A percentile compares a stretch with the other conserved stretches of the same genome.
phyloP scores from a whole-genome alignment of 2,888 invertebrate species.

The Hemicrepidius hirtus region DNA sequence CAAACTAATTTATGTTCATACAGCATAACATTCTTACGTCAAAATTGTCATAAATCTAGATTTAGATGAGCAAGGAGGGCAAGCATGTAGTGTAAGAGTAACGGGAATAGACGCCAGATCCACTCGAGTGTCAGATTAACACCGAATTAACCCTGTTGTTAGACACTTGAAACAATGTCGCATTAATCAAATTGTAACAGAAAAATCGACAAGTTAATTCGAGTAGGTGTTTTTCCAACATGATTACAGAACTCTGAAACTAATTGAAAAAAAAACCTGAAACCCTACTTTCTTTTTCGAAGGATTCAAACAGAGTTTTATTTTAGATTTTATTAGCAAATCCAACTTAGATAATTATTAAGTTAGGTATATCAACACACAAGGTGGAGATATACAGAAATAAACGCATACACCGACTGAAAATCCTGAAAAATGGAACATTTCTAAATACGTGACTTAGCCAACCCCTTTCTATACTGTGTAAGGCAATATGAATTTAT shows the following conservation, averaged over 20 bases:
- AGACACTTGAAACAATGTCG: slow-evolving; percentile 36
- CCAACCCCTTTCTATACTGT: no score
- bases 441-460: no score
- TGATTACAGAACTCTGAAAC: neutral
- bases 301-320: no score
- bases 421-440: no score
- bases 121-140: slow-evolving; percentile 39
- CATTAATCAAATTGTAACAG: slow-evolving; percentile 37
- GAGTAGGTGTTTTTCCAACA: slow-evolving; percentile 1
- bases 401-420: no score
- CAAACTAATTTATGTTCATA: slow-evolving; percentile 33
- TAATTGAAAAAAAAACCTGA: neutral
- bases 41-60: slow-evolving; percentile 50
- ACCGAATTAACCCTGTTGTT: slow-evolving; percentile 34
- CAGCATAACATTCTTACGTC: slow-evolving; percentile 43
- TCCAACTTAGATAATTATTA: no score
- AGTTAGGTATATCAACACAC: no score
- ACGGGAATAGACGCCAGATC: slow-evolving; percentile 29
- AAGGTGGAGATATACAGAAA: no score
- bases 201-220: slow-evolving; percentile 36
- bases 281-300: no score
- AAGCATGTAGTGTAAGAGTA: slow-evolving; percentile 9
- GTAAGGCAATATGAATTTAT: no score
- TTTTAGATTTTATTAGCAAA: no score
- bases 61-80: slow-evolving; percentile 38